These are phyloP conservation scores for Hemibagrus guttatus DNA, from an alignment of 2,797 vertebrate genomes.

Conservation along the genomic window DNA sequence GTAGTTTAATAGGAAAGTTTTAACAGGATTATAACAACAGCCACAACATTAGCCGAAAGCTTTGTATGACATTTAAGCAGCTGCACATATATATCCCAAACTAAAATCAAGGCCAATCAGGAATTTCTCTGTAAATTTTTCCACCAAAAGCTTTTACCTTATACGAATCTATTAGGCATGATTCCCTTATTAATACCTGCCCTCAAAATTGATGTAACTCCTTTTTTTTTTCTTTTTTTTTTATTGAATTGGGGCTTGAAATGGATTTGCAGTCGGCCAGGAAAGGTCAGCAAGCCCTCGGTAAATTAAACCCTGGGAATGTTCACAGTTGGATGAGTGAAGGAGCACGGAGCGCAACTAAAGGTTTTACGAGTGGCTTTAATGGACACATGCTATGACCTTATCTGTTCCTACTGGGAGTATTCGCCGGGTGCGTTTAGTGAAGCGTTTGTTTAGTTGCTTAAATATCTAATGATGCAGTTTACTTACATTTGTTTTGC, in stretches of 20 bases:
- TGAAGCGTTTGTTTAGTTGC: not conserved
- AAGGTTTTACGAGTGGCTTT: conserved; percentile 47
- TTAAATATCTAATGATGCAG: not conserved
- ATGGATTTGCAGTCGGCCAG: conserved; percentile 60
- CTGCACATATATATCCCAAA: too few species aligned
- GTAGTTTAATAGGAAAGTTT: too few species aligned
- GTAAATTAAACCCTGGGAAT: conserved; percentile 53
- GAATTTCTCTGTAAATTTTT: conserved; percentile 41
- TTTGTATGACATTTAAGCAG: not conserved
- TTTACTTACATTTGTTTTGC: not conserved
- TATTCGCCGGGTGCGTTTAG: conserved; percentile 10
- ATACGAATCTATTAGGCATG: conserved; percentile 61
- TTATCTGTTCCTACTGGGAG: conserved; percentile 22
- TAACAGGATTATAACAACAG: not conserved
- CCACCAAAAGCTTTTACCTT: conserved; percentile 50
- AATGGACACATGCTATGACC: conserved; percentile 43
- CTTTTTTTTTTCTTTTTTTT: conserved; percentile 47
- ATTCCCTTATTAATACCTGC: conserved; percentile 67
- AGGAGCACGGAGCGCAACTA: conserved; percentile 10
- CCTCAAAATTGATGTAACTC: conserved; percentile 66
- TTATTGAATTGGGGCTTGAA: conserved; percentile 68
- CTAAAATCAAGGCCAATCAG: not conserved
- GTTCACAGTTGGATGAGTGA: conserved; percentile 44
- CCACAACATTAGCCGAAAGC: not conserved
- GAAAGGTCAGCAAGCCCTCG: conserved; percentile 65